Evolutionary conservation across 1,140 invertebrate genomes (phyloP).

Genomic region (Drosophila oshimai): DNA sequence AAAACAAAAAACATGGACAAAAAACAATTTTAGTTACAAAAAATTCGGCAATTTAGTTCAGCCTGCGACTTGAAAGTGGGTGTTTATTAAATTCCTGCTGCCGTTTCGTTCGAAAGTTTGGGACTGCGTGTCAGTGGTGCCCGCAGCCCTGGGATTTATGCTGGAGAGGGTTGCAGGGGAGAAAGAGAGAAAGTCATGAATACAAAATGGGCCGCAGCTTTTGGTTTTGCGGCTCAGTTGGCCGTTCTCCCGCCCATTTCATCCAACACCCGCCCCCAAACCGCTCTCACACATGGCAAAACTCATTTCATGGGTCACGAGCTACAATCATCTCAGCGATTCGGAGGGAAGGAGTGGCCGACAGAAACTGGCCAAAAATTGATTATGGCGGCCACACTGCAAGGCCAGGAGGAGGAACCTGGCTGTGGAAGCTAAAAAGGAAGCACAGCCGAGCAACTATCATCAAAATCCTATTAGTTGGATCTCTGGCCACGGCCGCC

Average conservation of each 20-base stretch:
- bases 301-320: constrained; percentile 80
- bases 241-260: constrained; percentile 53
- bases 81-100: too few species aligned
- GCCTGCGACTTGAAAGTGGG: too few species aligned
- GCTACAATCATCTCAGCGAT: constrained; percentile 59
- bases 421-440: constrained; percentile 21
- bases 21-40: too few species aligned
- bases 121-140: too few species aligned
- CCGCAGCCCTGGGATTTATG: constrained; percentile 13
- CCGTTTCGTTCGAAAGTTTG: too few species aligned
- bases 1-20: too few species aligned
- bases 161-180: neutral
- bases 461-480: constrained; percentile 81
- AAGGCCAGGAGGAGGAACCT: constrained; percentile 32
- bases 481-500: constrained; percentile 35
- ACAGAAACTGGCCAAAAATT: constrained; percentile 70
- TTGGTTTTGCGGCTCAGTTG: constrained; percentile 69
- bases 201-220: constrained; percentile 71
- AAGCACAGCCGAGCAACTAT: constrained; percentile 55
- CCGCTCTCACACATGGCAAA: constrained; percentile 66
- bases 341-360: neutral
- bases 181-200: constrained; percentile 54
- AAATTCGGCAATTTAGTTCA: too few species aligned
- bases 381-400: constrained; percentile 63
- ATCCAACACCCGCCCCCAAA: neutral